A percentile compares a stretch with the other conserved stretches of the same genome.
phyloP scores from a whole-genome alignment of 1,140 invertebrate species.

The Drosophila pseudoobscura region DNA sequence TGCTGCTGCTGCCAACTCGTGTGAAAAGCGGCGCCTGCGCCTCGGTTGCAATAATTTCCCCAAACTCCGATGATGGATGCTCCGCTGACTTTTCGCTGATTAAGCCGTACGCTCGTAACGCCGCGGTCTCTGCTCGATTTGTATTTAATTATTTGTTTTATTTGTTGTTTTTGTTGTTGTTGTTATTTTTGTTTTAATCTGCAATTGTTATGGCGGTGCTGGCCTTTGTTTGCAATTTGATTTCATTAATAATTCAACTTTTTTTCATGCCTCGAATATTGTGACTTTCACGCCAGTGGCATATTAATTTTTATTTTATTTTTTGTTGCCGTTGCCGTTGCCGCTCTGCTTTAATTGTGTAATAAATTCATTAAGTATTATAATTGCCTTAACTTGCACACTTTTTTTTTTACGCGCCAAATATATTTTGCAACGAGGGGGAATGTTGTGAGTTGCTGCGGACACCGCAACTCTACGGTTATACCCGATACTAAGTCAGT shows the following conservation, averaged over 20 bases:
- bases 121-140: constrained; percentile 23
- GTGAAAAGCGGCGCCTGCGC: constrained; percentile 76
- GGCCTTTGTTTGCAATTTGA: constrained; percentile 49
- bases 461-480: too few species aligned
- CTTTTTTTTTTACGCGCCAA: constrained; percentile 11
- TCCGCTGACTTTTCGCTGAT: constrained; percentile 46
- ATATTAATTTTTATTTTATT: constrained; percentile 66
- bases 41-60: constrained; percentile 32
- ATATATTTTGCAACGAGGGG: constrained; percentile 24
- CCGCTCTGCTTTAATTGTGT: constrained; percentile 63
- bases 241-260: constrained; percentile 71
- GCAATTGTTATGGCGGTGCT: constrained; percentile 34
- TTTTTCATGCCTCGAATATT: constrained; percentile 48
- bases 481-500: too few species aligned
- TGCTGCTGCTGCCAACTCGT: constrained; percentile 64
- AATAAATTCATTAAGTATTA: constrained; percentile 79
- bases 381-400: constrained; percentile 59
- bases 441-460: too few species aligned
- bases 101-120: constrained; percentile 42
- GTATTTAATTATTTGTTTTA: constrained; percentile 39
- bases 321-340: constrained; percentile 31
- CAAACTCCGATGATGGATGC: constrained; percentile 1
- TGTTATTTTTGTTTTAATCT: constrained; percentile 13
- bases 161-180: constrained; percentile 13
- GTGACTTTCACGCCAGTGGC: constrained; percentile 71